phyloP scores from a whole-genome alignment of 2,797 vertebrate genomes.

The Heterohyrax brucei region DNA sequence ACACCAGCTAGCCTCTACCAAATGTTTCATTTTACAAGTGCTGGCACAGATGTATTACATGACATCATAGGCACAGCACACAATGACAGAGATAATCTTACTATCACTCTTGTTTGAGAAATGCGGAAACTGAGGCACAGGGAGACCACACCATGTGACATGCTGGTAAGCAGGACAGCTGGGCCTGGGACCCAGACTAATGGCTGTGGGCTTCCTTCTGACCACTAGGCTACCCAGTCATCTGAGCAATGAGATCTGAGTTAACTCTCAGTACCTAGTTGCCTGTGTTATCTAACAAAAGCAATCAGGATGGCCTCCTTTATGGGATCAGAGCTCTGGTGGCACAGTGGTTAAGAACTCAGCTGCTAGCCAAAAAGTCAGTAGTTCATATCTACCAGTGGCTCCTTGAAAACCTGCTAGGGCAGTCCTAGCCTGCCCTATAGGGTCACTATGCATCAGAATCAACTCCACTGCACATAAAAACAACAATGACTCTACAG shows the following conservation, averaged over 20 bases:
- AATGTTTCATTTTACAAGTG: neutral
- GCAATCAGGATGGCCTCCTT: fast-evolving
- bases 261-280: too few species aligned
- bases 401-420: too few species aligned
- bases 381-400: too few species aligned
- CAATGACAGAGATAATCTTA: fast-evolving
- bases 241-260: neutral
- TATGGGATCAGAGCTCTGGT: too few species aligned
- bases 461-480: too few species aligned
- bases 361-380: too few species aligned
- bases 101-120: fast-evolving
- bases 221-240: neutral
- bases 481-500: neutral
- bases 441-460: too few species aligned
- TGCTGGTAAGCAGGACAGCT: fast-evolving
- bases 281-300: neutral
- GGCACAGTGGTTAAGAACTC: too few species aligned
- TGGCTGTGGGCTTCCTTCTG: fast-evolving
- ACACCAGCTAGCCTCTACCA: fast-evolving
- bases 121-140: too few species aligned
- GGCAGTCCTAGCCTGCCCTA: too few species aligned
- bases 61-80: fast-evolving
- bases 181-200: neutral
- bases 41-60: fast-evolving
- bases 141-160: neutral